Evolutionary conservation across 2,113 vertebrate species (phyloP).

Genomic region (Prolemur simus): DNA sequence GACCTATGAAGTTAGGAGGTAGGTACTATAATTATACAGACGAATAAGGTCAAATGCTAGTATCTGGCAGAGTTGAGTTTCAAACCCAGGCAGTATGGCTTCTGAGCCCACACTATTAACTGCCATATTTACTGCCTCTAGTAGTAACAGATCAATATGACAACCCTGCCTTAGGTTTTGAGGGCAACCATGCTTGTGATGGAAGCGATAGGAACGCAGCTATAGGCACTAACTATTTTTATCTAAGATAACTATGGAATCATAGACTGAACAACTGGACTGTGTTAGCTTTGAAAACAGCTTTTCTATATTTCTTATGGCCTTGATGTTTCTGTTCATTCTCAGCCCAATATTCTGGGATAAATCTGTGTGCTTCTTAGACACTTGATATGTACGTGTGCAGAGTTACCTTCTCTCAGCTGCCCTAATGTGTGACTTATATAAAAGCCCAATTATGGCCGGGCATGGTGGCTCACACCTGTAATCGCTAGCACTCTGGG

Average conservation of each 20-base stretch:
- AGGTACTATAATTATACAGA: neutral
- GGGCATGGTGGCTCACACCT: too few species aligned
- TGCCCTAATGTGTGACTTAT: neutral
- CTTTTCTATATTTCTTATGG: neutral
- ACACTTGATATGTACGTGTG: neutral
- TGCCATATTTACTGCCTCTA: neutral
- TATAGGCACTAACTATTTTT: neutral
- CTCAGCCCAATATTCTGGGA: neutral
- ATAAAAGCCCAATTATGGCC: neutral
- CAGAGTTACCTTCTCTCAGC: neutral
- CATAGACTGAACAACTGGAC: neutral
- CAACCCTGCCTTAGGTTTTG: neutral
- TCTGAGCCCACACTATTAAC: neutral
- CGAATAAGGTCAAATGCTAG: neutral
- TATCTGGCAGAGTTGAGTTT: neutral
- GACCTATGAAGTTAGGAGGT: neutral
- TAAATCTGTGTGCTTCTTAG: neutral
- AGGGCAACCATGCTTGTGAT: neutral
- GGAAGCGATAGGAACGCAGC: neutral
- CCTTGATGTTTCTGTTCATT: neutral
- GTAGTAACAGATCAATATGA: neutral
- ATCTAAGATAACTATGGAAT: neutral
- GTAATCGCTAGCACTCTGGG: too few species aligned
- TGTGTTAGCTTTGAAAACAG: neutral
- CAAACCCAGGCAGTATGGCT: neutral